Evolutionary conservation across 2,888 invertebrate genomes (phyloP).

Genomic region (Tetranychus truncatus): DNA sequence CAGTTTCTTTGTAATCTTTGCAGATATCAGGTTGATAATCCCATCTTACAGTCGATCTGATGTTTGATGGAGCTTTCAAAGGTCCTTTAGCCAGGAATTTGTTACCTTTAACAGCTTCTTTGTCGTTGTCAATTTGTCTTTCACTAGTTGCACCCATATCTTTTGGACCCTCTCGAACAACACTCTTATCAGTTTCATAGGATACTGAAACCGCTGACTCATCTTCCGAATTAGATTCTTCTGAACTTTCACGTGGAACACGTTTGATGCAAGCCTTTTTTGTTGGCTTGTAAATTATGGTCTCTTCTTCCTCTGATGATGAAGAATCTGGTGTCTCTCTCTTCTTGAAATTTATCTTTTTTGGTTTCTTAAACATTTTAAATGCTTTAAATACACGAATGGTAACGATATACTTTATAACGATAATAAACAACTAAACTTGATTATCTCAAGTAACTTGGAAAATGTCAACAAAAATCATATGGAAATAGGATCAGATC

Average conservation of each 20-base stretch:
- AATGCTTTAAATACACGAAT: too few relatives aligned
- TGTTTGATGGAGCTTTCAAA: slow-evolving; percentile 58
- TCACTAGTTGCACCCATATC: slow-evolving; percentile 68
- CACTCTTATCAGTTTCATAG: slow-evolving; percentile 22
- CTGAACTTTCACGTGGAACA: background rate
- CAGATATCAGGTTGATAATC: slow-evolving; percentile 99
- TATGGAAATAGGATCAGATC: too few relatives aligned
- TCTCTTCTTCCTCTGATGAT: background rate
- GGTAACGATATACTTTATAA: too few relatives aligned
- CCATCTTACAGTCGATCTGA: slow-evolving; percentile 77
- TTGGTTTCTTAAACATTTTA: too few relatives aligned
- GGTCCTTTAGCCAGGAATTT: slow-evolving; percentile 51
- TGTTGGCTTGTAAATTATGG: background rate
- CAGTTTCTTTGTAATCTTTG: slow-evolving; percentile 98
- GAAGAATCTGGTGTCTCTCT: background rate
- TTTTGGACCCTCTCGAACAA: slow-evolving; percentile 43
- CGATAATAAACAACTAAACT: too few relatives aligned
- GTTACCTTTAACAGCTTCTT: slow-evolving; percentile 43
- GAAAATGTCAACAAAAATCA: too few relatives aligned
- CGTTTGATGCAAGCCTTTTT: slow-evolving; percentile 8
- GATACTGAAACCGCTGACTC: slow-evolving; percentile 13
- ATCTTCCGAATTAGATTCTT: background rate
- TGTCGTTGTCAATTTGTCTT: slow-evolving; percentile 52
- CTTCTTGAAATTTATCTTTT: too few relatives aligned
- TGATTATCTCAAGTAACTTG: too few relatives aligned